Percentiles rank a stretch among this genome's conserved stretches.
phyloP scores from a whole-genome alignment of 2,888 invertebrate genomes.

The Caenorhabditis imperialis region DNA sequence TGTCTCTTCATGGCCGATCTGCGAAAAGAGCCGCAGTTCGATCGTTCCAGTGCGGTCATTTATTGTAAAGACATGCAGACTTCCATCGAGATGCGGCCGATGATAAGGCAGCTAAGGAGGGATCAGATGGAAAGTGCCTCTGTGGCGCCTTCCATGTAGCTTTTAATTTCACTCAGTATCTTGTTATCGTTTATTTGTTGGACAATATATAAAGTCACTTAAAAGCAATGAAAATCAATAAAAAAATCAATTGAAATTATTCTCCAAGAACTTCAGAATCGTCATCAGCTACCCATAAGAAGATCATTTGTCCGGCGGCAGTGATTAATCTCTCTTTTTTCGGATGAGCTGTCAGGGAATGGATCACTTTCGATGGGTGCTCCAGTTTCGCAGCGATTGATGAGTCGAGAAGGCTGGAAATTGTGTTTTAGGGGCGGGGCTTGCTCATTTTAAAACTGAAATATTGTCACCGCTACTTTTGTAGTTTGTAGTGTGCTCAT shows the following conservation, averaged over 20 bases:
- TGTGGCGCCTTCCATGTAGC: constrained; percentile 27
- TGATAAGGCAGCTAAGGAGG: not conserved
- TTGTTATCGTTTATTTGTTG: too few species aligned
- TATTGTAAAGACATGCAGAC: constrained; percentile 26
- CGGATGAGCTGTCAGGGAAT: constrained; percentile 73
- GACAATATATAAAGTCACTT: too few species aligned
- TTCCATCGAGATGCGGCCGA: constrained; percentile 16
- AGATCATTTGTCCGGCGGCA: constrained; percentile 61
- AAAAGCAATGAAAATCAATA: constrained; percentile 15
- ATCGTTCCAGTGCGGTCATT: constrained; percentile 38
- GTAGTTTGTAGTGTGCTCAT: too few species aligned
- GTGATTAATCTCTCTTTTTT: constrained; percentile 66
- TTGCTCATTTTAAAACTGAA: too few species aligned
- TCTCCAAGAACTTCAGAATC: constrained; percentile 38
- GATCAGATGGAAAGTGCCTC: constrained; percentile 19
- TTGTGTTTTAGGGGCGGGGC: too few species aligned
- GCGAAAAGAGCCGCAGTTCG: constrained; percentile 44
- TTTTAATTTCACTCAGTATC: too few species aligned
- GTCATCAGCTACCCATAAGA: constrained; percentile 53
- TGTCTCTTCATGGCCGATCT: constrained; percentile 27
- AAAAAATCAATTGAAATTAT: not conserved
- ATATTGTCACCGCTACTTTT: too few species aligned
- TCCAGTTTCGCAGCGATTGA: constrained; percentile 63
- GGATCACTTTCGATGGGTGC: constrained; percentile 69
- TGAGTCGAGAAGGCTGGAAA: constrained; percentile 83